These are phyloP conservation scores for Glossophaga mutica DNA, from an alignment of 2,797 vertebrate species.

Conservation along the genomic window DNA sequence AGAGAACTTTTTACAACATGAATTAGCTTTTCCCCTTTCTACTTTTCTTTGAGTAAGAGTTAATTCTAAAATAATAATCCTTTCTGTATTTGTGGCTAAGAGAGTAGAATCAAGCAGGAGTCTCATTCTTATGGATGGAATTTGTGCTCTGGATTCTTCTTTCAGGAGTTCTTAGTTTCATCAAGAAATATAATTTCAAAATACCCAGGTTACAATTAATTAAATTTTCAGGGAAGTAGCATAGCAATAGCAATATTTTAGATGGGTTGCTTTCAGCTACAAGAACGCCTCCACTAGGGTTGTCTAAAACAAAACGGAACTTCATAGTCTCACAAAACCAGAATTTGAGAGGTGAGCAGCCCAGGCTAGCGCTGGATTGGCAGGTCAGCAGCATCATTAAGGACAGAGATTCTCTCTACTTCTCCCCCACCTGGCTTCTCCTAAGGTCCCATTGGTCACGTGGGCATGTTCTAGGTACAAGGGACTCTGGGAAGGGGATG, in stretches of 20 bases:
- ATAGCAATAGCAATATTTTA: background rate
- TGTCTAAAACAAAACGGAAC: background rate
- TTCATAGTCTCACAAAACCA: background rate
- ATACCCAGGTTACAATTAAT: background rate
- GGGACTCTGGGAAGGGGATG: background rate
- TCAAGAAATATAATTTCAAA: conserved; percentile 20
- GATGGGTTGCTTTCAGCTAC: background rate
- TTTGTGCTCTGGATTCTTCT: background rate
- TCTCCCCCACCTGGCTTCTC: background rate
- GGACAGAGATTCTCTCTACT: background rate
- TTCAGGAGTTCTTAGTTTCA: background rate
- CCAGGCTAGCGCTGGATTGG: background rate
- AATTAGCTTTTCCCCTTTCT: background rate
- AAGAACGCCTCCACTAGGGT: background rate
- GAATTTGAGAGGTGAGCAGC: background rate
- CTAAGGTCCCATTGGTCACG: background rate
- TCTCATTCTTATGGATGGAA: background rate
- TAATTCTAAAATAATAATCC: background rate
- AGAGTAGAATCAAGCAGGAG: background rate
- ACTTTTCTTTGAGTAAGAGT: background rate
- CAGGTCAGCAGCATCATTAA: background rate
- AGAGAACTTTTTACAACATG: background rate
- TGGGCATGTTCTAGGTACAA: background rate
- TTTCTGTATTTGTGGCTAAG: background rate
- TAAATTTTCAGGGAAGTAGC: background rate